Conservation (phyloP, 92 coral and sea anemone species). For the Ricordea florida region DNA sequence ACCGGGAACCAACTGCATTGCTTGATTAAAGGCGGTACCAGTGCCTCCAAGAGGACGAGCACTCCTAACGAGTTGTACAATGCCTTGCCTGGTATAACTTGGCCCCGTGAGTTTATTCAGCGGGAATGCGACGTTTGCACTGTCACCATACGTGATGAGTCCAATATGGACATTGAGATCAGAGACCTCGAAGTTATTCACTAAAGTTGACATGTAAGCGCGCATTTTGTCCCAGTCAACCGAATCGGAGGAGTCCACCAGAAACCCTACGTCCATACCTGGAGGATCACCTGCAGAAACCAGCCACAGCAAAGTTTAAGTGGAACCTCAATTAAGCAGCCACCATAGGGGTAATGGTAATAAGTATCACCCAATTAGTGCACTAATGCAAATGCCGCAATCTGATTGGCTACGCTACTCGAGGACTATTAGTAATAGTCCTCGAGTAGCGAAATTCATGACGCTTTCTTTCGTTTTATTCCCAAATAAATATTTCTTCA, state of each 20-base stretch:
- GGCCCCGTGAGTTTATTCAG: neutral
- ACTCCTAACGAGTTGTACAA: neutral
- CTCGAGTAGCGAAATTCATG: no score
- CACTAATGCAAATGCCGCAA: no score
- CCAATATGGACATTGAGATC: conserved; percentile 24
- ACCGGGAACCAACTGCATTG: conserved; percentile 22
- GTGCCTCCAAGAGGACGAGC: neutral
- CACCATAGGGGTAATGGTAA: no score
- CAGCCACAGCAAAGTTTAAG: no score
- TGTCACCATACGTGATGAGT: conserved; percentile 46
- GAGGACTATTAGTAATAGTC: no score
- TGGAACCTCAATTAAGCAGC: no score
- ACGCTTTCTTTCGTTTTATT: no score
- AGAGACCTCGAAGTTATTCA: conserved; percentile 1
- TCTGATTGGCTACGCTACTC: no score
- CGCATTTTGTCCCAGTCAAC: conserved; percentile 63
- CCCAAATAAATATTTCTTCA: no score
- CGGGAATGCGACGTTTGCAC: conserved; percentile 6
- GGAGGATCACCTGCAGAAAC: conserved; percentile 26
- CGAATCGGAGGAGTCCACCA: conserved; percentile 59
- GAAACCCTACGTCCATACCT: conserved; percentile 62
- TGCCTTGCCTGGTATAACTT: neutral
- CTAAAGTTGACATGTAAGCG: conserved; percentile 4
- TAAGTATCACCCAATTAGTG: no score
- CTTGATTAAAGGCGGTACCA: neutral